phyloP scores from a whole-genome alignment of 1,140 invertebrate species.

The Drosophila takahashii region DNA sequence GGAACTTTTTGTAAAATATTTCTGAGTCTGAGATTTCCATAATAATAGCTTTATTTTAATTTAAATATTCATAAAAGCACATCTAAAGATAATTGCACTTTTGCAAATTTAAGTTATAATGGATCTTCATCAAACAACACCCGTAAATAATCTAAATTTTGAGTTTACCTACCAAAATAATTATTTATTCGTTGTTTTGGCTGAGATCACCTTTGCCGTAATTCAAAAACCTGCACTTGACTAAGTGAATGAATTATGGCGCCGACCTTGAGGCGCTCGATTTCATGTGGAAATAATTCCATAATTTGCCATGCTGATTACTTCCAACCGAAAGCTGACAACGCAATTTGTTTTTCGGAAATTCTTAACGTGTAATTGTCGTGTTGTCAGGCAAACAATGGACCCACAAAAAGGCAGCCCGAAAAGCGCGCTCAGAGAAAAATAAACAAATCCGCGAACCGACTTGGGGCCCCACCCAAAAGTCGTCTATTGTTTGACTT shows the following conservation, averaged over 20 bases:
- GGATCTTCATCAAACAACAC: background rate
- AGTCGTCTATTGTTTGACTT: constrained; percentile 67
- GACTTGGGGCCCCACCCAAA: constrained; percentile 27
- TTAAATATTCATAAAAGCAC: background rate
- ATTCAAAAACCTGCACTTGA: constrained; percentile 25
- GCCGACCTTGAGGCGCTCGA: constrained; percentile 27
- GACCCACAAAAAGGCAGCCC: constrained; percentile 27
- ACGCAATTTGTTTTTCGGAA: constrained; percentile 68
- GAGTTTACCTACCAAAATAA: background rate
- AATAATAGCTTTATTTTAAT: no score
- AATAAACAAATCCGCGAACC: constrained; percentile 36
- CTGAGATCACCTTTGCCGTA: constrained; percentile 28
- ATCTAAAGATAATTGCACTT: background rate
- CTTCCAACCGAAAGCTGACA: constrained; percentile 53
- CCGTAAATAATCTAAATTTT: background rate
- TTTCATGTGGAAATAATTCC: constrained; percentile 52
- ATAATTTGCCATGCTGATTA: constrained; percentile 53
- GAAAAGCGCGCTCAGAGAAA: constrained; percentile 21
- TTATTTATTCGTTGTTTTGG: background rate
- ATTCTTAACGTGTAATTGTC: constrained; percentile 78
- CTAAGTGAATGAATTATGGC: constrained; percentile 29
- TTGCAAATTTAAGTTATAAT: no score
- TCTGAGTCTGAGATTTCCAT: no score
- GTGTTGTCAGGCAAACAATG: constrained; percentile 75
- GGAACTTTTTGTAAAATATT: no score